Evolutionary conservation across 2,113 vertebrate genomes (phyloP).

Genomic region (Microtus oregoni): DNA sequence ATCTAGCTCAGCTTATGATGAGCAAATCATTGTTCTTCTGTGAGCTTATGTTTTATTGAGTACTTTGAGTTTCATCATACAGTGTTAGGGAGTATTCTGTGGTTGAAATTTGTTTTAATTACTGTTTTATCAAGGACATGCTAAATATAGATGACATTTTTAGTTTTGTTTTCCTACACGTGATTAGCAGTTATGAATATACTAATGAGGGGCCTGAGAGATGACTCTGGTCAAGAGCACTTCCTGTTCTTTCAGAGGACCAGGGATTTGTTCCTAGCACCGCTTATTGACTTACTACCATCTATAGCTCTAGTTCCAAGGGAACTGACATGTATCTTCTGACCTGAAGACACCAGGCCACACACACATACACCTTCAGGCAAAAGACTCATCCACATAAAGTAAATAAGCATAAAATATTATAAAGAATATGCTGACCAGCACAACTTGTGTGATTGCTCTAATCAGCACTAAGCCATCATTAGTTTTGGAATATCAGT

Average conservation of each 20-base stretch:
- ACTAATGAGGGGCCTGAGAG: neutral
- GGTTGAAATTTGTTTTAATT: neutral
- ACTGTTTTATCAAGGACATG: neutral
- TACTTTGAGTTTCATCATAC: neutral
- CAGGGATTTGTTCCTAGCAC: neutral
- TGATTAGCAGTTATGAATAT: neutral
- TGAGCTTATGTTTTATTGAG: neutral
- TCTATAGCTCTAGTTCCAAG: neutral
- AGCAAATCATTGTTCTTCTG: neutral
- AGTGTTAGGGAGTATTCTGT: neutral
- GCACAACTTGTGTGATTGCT: neutral
- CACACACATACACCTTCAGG: neutral
- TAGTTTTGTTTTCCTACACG: neutral
- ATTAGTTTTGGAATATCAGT: neutral
- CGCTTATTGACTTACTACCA: neutral
- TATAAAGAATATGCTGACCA: neutral
- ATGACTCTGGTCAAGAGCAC: neutral
- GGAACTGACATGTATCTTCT: neutral
- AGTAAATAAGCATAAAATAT: neutral
- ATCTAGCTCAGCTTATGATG: neutral
- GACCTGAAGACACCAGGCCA: neutral
- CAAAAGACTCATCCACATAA: neutral
- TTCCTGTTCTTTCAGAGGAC: neutral
- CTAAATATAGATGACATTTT: neutral
- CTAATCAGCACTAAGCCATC: neutral